phyloP scores from a whole-genome alignment of 2,113 vertebrate genomes.

The Oryzias curvinotus region DNA sequence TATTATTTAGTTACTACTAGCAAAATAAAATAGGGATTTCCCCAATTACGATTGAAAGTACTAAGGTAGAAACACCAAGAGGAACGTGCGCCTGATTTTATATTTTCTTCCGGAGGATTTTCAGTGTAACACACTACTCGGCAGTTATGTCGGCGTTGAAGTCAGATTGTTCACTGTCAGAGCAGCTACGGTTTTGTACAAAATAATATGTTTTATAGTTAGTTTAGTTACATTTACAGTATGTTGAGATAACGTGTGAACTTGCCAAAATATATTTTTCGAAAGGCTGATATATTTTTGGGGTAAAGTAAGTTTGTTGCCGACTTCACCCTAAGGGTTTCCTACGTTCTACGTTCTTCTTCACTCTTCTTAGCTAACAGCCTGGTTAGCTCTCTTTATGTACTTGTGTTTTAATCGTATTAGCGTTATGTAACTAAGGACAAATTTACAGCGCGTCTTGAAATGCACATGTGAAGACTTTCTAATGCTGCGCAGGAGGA shows the following conservation, averaged over 20 bases:
- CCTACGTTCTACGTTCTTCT: constrained; percentile 20
- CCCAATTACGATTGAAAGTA: too few relatives aligned
- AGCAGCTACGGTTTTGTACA: constrained; percentile 23
- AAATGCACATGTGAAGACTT: neutral
- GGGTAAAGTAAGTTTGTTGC: constrained; percentile 61
- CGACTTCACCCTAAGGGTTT: constrained; percentile 48
- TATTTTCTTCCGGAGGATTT: constrained; percentile 34
- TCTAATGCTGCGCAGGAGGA: neutral
- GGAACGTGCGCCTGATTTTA: constrained; percentile 22
- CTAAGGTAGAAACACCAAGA: too few relatives aligned
- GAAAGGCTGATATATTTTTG: constrained; percentile 23
- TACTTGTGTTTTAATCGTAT: neutral
- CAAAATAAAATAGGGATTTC: too few relatives aligned
- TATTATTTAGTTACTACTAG: too few relatives aligned
- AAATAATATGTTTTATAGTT: constrained; percentile 7
- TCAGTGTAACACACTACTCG: constrained; percentile 42
- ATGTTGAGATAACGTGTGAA: constrained; percentile 34
- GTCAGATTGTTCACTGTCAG: constrained; percentile 22
- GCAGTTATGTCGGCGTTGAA: constrained; percentile 60
- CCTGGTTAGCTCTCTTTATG: constrained; percentile 38
- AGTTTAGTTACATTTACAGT: neutral
- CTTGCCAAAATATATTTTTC: neutral
- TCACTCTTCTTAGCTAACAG: constrained; percentile 53
- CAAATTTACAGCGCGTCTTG: neutral
- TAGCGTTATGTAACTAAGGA: neutral